Evolutionary conservation across 2,888 invertebrate genomes (phyloP), one percentile per base, ranked within the genome.

Genomic region (Taenaris catops): DNA sequence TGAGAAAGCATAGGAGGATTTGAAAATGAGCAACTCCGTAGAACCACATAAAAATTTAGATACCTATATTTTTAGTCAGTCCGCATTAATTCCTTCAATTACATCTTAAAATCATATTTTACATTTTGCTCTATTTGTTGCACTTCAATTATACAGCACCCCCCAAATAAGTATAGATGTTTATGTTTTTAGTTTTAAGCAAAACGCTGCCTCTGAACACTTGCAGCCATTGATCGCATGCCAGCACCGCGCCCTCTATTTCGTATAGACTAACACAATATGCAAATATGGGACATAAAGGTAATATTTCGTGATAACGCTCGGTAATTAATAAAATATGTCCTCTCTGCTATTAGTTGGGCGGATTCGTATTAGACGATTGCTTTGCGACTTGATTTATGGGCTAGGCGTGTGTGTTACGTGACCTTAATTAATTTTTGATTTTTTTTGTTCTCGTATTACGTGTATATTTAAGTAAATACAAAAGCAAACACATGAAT

Each of bases 261-360:
- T 54, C 62, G 64, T 72, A 73, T 71, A 73, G 70, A 63, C 65
- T 56, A 67, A 67, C 76, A 75, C 76, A 74, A 74, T 83, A 84
- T 86, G 84, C 84, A 83, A 86, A 84, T 86, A 83, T 74, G 69
- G 63, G 59, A 72, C 76, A 78, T 80, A 80, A 81, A 79, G 64
- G 76, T 79, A 79, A 81, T 83, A 83, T 81, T 73, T 81, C 80
- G 81, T 84, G 81, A 81, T 84, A 81, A 65, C 69, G 55, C 54
- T 55, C 50, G 48, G 81, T 86, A 83, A 86, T 84, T 86, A 86
- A 84, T 81, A 84, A 80, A 81, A 83, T 83, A 80, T 74, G 78
- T 76, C 69, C 72, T 73, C 66, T 71, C 63, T 49, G 63, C 60
- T 57, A 64, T 63, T 63, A 63, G 70, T 62, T 57, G 76, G 75